phyloP scores from a whole-genome alignment of 37 sponge, comb jelly and placozoan genomes.

The Amphimedon queenslandica region DNA sequence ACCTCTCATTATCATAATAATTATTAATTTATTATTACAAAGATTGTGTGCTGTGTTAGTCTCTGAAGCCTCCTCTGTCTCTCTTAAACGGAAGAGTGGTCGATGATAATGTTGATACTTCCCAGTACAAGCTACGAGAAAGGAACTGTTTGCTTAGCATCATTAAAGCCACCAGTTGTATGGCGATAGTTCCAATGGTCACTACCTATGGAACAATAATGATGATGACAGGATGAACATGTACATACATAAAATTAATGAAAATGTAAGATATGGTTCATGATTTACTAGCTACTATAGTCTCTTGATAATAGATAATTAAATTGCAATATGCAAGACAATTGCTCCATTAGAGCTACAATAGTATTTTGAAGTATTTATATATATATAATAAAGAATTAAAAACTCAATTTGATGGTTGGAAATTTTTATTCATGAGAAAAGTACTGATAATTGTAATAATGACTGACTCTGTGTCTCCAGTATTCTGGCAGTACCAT shows the following conservation, averaged over 20 bases:
- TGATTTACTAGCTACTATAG: not conserved
- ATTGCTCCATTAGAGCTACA: too few relatives aligned
- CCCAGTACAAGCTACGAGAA: conserved; percentile 79
- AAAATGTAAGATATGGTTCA: not conserved
- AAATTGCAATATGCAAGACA: too few relatives aligned
- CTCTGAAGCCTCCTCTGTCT: conserved; percentile 51
- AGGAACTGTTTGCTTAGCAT: conserved; percentile 64
- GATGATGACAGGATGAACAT: not conserved
- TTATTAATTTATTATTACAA: not conserved
- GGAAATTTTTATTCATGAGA: too few relatives aligned
- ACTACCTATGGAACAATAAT: conserved; percentile 45
- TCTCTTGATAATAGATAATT: too few relatives aligned
- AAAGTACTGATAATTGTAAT: too few relatives aligned
- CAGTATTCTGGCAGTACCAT: conserved; percentile 44
- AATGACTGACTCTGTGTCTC: conserved; percentile 55
- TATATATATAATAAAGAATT: too few relatives aligned
- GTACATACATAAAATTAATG: not conserved
- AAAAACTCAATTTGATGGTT: too few relatives aligned
- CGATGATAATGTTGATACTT: conserved; percentile 71
- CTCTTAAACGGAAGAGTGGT: conserved; percentile 64
- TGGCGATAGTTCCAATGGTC: conserved; percentile 46
- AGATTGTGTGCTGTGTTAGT: not conserved
- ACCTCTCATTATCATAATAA: conserved; percentile 14
- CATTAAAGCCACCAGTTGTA: conserved; percentile 48
- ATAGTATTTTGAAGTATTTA: too few relatives aligned